Base-by-base conservation (phyloP, 2,113 vertebrate genomes). In the Strigops habroptila region DNA sequence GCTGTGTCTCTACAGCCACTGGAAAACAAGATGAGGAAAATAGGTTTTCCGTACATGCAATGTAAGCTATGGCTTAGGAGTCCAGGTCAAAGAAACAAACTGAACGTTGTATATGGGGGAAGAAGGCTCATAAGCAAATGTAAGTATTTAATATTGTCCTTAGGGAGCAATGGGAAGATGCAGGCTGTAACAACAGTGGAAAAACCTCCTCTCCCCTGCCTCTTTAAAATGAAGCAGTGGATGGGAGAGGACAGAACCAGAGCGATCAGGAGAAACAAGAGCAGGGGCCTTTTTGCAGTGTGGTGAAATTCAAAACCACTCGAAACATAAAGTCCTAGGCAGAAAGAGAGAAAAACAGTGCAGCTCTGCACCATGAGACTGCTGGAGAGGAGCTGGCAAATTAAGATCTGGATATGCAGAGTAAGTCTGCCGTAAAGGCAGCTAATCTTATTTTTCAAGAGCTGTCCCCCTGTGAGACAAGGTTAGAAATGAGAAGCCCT, bases 291-390 rank as follows among this genome's bases (percentile, higher is more conserved):
- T 82, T 86, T 77, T 91, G 83, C 86, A 83, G 46, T 24, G 68
- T 18, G 87, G 88, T 93, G 95, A 96, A 97, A 95, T 95, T 94
- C 86, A 96, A 96, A 94, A 90, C 89, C 64, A 24, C 57, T 17
- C 25, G 48, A 93, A 95, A 88, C 3, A 1, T 37, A 25, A 86
- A 87, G 90, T 91, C 75, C 68, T 51, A 68, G 63, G 35, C n/a
- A 78, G 86, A 78, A 78, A 77, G 65, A 65, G 81, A 85, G 53
- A 60, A 88, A 82, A 94, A 39, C 73, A 64, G 70, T 8, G n/a
- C 52, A 82, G 91, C 70, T 94, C 44, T 46, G 62, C 37, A 60
- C 63, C 39, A 27, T n/a, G 35, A 57, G 57, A 8, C 63, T 93
- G 59, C 46, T 80, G 68, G 51, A 79, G 37, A 68, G 37, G 73